phyloP scores from a whole-genome alignment of 2,113 vertebrate genomes.

The Paradisaea rubra region DNA sequence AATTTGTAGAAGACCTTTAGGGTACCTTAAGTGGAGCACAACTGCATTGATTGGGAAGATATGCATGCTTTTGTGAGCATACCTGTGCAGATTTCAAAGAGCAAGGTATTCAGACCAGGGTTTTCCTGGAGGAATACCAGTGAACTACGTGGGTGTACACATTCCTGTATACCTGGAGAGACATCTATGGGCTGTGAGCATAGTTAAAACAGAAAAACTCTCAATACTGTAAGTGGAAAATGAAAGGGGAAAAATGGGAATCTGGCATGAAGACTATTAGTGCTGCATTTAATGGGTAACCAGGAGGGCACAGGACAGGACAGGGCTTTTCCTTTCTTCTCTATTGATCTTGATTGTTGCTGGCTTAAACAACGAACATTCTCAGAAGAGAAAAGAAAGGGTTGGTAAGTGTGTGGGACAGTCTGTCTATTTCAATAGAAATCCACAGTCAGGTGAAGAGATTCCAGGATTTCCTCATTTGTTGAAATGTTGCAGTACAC shows the following conservation, averaged over 20 bases:
- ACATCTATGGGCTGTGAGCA: background rate
- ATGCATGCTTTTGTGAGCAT: background rate
- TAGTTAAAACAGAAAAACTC: background rate
- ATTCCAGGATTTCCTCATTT: background rate
- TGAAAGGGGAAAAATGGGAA: background rate
- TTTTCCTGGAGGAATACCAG: background rate
- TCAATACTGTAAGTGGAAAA: background rate
- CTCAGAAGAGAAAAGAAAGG: background rate
- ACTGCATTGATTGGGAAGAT: conserved; percentile 24
- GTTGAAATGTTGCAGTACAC: background rate
- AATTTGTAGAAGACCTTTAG: conserved; percentile 19
- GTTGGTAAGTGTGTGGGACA: rapidly evolving
- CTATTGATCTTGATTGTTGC: rapidly evolving
- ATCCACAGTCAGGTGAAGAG: background rate
- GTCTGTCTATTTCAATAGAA: background rate
- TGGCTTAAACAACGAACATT: background rate
- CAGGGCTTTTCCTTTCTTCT: background rate
- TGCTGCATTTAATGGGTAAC: background rate
- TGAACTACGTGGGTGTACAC: background rate
- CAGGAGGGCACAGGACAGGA: background rate
- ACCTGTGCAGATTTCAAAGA: conserved; percentile 26
- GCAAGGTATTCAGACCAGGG: background rate
- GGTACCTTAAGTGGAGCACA: background rate
- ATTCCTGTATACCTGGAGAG: background rate
- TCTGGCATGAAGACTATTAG: background rate